Base-by-base conservation (phyloP, 2,888 invertebrate genomes). In the Eledone cirrhosa region DNA sequence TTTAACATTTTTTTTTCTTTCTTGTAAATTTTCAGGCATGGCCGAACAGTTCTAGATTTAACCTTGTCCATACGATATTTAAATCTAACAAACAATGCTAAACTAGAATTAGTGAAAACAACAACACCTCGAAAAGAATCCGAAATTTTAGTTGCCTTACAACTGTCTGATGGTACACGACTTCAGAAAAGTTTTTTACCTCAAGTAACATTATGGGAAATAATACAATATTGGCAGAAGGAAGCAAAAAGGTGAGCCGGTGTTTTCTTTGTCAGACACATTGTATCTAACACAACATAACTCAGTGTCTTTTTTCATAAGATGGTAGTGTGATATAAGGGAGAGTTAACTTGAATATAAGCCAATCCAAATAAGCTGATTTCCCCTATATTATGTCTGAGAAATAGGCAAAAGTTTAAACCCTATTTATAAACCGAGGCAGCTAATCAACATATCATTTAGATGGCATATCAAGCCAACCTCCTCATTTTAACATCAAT, bases 41-140 rank as follows among this genome's bases (percentile, higher is more conserved):
- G 95, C 86, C 95, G 95, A 86, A 94, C 94, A 88, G 91, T 94
- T 41, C 88, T 97, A 41, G 96, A 97, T 89, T 92, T 95, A 74
- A 94, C 95, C 69, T 92, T 94, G 67, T 94, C 94, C 78, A 93
- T 97, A 79, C 93, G 96, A 33, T 96, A 95, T 91, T 94, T 96
- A 78, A 96, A 96, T 48, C 92, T 98, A 79, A 95, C 97, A 4
- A 98, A 97, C 90, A 97, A 97, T 92, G 97, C 96, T 67, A 94
- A 94, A 78, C 91, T 98, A 77, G 97, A 98, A 92, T 93, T 98
- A 93, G 93, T 94, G 59, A 93, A 94, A 85, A 93, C 94, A 48
- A 92, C 93, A 48, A 93, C 92, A 85, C 92, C 92, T 80, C 92
- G 96, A 63, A 81, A 82, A 14, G 87, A 88, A 83, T 92, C 93